These are phyloP conservation scores for Drosophila histrio DNA, from an alignment of 2,888 invertebrate genomes.

Conservation along the genomic window DNA sequence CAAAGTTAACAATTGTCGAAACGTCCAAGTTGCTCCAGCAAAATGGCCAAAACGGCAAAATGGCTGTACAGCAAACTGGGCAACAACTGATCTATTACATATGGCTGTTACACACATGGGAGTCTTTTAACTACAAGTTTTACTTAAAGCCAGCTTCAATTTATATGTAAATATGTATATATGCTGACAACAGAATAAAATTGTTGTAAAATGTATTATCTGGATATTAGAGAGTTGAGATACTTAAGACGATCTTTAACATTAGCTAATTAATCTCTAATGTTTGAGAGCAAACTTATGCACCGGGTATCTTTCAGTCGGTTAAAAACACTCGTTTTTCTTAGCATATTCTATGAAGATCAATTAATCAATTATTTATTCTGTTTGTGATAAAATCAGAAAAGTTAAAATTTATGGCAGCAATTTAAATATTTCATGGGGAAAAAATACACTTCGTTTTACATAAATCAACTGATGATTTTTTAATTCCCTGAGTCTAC, in stretches of 20 bases:
- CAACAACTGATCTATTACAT: conserved; percentile 33
- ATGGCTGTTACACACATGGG: conserved; percentile 26
- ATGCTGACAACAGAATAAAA: too few species aligned
- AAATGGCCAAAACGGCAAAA: conserved; percentile 10
- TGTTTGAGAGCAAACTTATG: background rate
- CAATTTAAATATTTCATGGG: background rate
- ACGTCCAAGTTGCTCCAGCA: conserved; percentile 33
- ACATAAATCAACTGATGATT: too few species aligned
- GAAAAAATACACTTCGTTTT: too few species aligned
- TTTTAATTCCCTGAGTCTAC: too few species aligned
- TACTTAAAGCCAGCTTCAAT: background rate
- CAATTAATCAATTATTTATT: background rate
- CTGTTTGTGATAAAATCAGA: background rate
- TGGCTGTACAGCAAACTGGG: conserved; percentile 8
- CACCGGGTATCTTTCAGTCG: background rate
- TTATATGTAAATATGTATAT: too few species aligned
- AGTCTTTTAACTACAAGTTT: conserved; percentile 15
- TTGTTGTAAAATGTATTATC: background rate
- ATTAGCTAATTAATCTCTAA: too few species aligned
- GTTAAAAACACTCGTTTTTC: background rate
- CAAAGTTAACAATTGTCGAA: conserved; percentile 59
- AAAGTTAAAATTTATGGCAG: background rate
- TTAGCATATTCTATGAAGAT: background rate
- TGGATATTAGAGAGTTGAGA: background rate
- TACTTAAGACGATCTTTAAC: too few species aligned